Conservation (phyloP, 2,888 invertebrate genomes). For the Pelosia muscerda region DNA sequence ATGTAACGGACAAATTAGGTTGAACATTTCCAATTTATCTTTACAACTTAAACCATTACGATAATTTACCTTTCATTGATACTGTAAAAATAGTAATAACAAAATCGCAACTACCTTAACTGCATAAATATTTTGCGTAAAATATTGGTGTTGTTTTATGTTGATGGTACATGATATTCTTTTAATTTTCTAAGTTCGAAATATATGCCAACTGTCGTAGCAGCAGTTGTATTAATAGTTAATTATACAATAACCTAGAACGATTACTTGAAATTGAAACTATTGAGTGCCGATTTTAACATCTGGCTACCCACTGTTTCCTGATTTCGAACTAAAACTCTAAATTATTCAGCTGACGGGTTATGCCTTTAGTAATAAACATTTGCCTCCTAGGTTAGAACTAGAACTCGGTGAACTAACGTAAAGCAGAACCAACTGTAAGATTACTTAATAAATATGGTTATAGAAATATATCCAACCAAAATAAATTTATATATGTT, state of each 20-base stretch:
- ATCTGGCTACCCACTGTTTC: slow-evolving; percentile 40
- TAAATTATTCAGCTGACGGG: slow-evolving; percentile 61
- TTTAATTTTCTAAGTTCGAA: not conserved
- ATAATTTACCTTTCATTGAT: slow-evolving; percentile 50
- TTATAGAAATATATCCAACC: not conserved
- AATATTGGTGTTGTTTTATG: too few relatives aligned
- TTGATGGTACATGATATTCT: not conserved
- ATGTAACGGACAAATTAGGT: slow-evolving; percentile 70
- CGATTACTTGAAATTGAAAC: slow-evolving; percentile 26
- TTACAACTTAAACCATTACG: slow-evolving; percentile 60
- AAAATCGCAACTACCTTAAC: not conserved
- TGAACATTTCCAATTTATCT: slow-evolving; percentile 67
- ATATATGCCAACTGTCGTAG: not conserved
- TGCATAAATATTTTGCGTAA: too few relatives aligned
- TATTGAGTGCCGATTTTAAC: slow-evolving; percentile 26
- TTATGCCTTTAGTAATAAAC: slow-evolving; percentile 59
- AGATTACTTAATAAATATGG: slow-evolving; percentile 22
- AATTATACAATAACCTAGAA: not conserved
- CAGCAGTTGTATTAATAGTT: not conserved
- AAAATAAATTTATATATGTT: too few relatives aligned
- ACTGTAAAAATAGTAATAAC: slow-evolving; percentile 40
- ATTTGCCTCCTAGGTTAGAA: slow-evolving; percentile 36
- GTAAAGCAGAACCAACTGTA: slow-evolving; percentile 13
- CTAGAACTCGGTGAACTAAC: slow-evolving; percentile 27
- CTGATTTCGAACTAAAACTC: slow-evolving; percentile 54